Evolutionary conservation across 1,140 invertebrate genomes (phyloP).

Genomic region (Portunus trituberculatus): DNA sequence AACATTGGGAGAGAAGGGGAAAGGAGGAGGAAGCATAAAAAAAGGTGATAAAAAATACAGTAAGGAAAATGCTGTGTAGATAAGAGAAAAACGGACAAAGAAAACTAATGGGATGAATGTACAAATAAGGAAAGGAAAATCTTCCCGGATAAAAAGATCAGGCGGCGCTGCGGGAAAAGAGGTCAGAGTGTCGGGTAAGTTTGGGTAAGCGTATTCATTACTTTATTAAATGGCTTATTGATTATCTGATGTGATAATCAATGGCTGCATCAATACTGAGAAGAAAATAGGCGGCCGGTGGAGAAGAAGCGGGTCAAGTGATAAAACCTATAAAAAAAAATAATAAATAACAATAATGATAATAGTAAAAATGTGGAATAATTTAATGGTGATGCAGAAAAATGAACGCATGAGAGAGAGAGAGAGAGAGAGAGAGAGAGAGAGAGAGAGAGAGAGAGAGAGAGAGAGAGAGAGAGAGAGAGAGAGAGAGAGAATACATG

Average conservation of each 20-base stretch:
- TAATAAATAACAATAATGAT: too few species aligned
- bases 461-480: background rate
- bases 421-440: too few species aligned
- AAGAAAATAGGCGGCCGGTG: background rate
- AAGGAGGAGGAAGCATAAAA: background rate
- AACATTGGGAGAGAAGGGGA: background rate
- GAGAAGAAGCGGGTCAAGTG: background rate
- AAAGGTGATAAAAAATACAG: background rate
- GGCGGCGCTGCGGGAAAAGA: background rate
- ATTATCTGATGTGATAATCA: background rate
- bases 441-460: conserved; percentile 40
- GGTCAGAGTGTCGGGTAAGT: background rate
- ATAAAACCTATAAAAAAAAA: too few species aligned
- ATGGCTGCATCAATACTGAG: background rate
- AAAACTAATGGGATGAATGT: background rate
- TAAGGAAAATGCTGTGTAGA: too few species aligned
- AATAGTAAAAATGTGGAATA: too few species aligned
- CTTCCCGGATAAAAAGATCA: background rate
- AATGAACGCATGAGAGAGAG: too few species aligned
- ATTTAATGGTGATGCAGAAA: too few species aligned
- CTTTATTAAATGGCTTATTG: background rate
- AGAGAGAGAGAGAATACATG: background rate
- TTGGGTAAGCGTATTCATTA: background rate
- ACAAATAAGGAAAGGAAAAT: background rate
- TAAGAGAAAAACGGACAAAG: background rate